A percentile compares a stretch with the other conserved stretches of the same genome.
Conservation (phyloP, 2,888 invertebrate genomes). For the Pachliopta kotzebuea region DNA sequence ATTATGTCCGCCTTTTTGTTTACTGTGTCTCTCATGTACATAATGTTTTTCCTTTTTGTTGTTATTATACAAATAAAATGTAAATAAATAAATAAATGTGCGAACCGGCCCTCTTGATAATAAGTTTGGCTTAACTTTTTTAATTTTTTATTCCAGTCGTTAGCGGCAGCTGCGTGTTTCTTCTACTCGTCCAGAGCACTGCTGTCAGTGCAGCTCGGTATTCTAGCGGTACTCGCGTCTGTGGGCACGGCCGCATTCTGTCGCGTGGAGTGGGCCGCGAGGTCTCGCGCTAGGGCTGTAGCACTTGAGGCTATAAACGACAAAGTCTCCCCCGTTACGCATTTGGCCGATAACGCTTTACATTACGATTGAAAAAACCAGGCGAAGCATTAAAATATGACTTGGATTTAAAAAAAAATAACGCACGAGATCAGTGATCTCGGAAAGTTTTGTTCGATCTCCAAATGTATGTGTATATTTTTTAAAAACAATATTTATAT, state of each 20-base stretch:
- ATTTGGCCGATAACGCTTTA: conserved; percentile 61
- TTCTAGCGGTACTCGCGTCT: conserved; percentile 85
- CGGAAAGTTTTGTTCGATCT: too few relatives aligned
- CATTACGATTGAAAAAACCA: conserved; percentile 57
- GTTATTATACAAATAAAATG: too few relatives aligned
- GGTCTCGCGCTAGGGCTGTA: conserved; percentile 55
- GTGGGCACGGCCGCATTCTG: conserved; percentile 89
- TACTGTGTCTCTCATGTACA: too few relatives aligned
- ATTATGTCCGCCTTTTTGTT: too few relatives aligned
- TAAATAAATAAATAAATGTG: too few relatives aligned
- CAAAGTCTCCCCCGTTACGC: conserved; percentile 53
- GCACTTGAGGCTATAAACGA: conserved; percentile 53
- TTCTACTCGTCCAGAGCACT: conserved; percentile 88
- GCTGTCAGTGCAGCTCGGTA: conserved; percentile 86
- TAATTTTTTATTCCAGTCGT: conserved; percentile 81
- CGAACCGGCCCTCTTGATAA: too few relatives aligned
- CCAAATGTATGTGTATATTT: too few relatives aligned
- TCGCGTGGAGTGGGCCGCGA: conserved; percentile 84
- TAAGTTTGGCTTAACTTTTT: background rate
- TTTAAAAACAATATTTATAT: too few relatives aligned
- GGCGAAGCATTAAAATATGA: background rate
- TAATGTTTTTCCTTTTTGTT: too few relatives aligned
- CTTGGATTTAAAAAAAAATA: background rate
- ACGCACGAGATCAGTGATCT: background rate
- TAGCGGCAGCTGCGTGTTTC: conserved; percentile 92